Conservation (phyloP, 2,113 vertebrate species). For the Bothrops jararaca region DNA sequence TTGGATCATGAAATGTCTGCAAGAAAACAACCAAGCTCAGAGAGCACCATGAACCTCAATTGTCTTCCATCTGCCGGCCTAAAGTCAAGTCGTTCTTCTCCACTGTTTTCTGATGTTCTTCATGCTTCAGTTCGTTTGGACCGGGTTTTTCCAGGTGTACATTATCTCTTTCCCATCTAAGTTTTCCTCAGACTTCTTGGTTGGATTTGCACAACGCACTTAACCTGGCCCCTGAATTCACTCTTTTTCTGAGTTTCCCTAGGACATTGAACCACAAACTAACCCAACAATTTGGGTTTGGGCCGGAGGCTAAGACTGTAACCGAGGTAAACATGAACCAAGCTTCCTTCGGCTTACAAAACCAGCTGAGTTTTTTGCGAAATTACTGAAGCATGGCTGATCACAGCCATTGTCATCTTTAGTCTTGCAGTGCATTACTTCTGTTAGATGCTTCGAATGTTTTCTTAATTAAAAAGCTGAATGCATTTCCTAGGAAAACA, state of each 20-base stretch:
- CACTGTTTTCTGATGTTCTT: background rate
- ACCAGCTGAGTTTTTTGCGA: background rate
- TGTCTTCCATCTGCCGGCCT: background rate
- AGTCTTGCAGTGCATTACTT: background rate
- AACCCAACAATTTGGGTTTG: background rate
- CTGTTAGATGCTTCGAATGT: background rate
- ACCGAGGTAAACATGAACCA: background rate
- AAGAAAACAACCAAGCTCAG: background rate
- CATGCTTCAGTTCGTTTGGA: background rate
- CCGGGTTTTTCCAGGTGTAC: background rate
- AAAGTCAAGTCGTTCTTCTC: background rate
- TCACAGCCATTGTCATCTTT: background rate
- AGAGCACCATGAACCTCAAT: background rate
- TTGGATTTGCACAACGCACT: background rate
- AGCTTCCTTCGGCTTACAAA: background rate
- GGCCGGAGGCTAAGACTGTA: background rate
- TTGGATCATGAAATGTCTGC: background rate
- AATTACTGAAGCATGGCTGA: background rate
- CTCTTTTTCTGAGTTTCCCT: background rate
- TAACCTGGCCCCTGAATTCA: background rate
- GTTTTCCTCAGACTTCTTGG: background rate
- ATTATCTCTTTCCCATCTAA: background rate
- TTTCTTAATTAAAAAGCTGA: background rate
- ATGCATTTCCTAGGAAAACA: background rate
- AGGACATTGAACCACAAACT: background rate